Conservation (phyloP, 2,888 invertebrate genomes). For the Cryptocephalus primarius region DNA sequence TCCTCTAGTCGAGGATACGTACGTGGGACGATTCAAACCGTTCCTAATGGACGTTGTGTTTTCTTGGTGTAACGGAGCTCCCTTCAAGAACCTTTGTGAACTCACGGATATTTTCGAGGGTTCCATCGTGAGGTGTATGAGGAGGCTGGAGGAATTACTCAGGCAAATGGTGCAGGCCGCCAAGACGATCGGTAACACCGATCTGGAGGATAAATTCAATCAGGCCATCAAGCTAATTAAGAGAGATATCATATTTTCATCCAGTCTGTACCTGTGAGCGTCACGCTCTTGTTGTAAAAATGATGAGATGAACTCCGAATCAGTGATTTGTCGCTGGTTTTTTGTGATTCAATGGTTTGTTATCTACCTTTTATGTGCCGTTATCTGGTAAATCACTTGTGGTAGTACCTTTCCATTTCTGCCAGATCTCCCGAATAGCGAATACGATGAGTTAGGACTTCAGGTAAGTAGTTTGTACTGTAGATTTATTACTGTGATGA, state of each 20-base stretch:
- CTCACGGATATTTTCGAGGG: conserved; percentile 97
- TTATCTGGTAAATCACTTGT: too few relatives aligned
- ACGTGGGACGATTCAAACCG: conserved; percentile 87
- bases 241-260: conserved; percentile 98
- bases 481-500: too few relatives aligned
- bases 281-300: too few relatives aligned
- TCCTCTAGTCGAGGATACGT: conserved; percentile 78
- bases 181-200: conserved; percentile 92
- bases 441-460: too few relatives aligned
- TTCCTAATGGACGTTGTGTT: conserved; percentile 96
- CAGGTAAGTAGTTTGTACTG: too few relatives aligned
- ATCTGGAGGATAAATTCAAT: conserved; percentile 91
- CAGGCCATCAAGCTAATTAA: conserved; percentile 86
- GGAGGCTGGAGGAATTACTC: conserved; percentile 89
- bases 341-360: too few relatives aligned
- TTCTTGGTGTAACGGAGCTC: conserved; percentile 89
- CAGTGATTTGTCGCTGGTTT: too few relatives aligned
- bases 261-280: conserved; percentile 77
- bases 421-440: too few relatives aligned
- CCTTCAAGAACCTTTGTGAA: conserved; percentile 85
- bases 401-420: too few relatives aligned
- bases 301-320: too few relatives aligned
- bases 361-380: too few relatives aligned
- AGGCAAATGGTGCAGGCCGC: conserved; percentile 93
- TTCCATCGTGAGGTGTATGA: conserved; percentile 83